Evolutionary conservation across 2,888 invertebrate species (phyloP).

Genomic region (Byasa hedistus): DNA sequence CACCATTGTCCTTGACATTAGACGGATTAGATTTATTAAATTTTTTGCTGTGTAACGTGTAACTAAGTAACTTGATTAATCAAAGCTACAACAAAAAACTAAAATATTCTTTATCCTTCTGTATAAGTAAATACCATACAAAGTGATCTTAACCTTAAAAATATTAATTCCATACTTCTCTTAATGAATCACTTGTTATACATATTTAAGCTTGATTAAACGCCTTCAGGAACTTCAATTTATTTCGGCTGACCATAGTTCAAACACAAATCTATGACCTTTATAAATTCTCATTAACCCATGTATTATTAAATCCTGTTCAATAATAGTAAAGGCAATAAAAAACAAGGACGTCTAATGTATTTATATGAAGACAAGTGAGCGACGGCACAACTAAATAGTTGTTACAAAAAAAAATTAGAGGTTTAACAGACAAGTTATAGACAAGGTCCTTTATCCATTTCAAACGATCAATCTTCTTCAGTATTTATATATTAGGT

Average conservation of each 20-base stretch:
- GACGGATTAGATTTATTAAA: neutral
- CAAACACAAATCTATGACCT: neutral
- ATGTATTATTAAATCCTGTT: no score
- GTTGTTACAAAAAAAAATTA: neutral
- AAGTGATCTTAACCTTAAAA: neutral
- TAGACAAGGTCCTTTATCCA: neutral
- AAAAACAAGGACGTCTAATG: neutral
- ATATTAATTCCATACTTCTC: neutral
- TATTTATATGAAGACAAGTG: neutral
- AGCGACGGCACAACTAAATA: neutral
- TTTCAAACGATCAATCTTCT: neutral
- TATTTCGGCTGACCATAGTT: neutral
- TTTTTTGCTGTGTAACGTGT: no score
- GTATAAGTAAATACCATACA: neutral
- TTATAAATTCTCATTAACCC: neutral
- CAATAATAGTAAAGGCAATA: neutral
- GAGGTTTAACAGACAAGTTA: neutral
- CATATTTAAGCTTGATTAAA: no score
- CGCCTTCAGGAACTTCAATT: no score
- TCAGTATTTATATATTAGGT: no score
- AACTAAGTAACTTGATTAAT: neutral
- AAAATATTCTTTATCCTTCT: neutral
- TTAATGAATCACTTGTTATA: no score
- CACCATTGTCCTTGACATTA: constrained; percentile 1
- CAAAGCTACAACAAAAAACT: neutral